Evolutionary conservation across 2,888 invertebrate genomes (phyloP), one percentile per base, ranked within the genome.

Genomic region (Sarcophaga variegata): DNA sequence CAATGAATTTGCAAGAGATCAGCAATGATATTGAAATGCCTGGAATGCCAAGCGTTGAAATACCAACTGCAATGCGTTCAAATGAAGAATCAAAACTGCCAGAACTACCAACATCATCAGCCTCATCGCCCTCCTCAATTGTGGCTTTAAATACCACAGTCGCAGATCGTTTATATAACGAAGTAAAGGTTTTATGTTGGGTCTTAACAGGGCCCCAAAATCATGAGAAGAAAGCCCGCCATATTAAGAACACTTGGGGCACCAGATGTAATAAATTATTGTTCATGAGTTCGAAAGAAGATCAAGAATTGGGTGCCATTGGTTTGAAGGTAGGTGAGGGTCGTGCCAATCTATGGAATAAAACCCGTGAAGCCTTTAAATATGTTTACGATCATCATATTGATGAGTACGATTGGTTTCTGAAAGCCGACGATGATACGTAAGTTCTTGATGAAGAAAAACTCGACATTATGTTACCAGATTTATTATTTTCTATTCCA

Each of bases 381-480:
- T 97, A 98, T 92, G 95, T 97, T 14, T 97, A 98, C 92, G 95
- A 97, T 88, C 94, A 98, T 91, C 96, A 98, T 92, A 94, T 96
- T 62, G 94, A 97, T 88, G 95, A 98, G 66, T 97, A 97, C 4
- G 99, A 99, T 93, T 99, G 98, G 98, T 99, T 99, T 93, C 94
- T 99, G 90, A 99, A 99, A 93, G 99, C 99, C n/a, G 99, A 99
- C 91, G 99, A 99, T 93, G 99, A 99, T 92, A 99, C 99, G 98
- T 99, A 92, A 98, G 98, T 2, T 47, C 4, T 5, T 17, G 14
- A 49, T 54, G 12, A 4, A 3, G 14, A 14, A 14, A 5, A 54
- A 4, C 5, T 14, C 14, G 14, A 17, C 14, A 54, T 54, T 3
- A 0, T 14, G 54, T 2, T 3, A 4, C 17, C 54, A 12, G 17